phyloP scores from a whole-genome alignment of 2,797 vertebrate species.

The Scyliorhinus canicula region DNA sequence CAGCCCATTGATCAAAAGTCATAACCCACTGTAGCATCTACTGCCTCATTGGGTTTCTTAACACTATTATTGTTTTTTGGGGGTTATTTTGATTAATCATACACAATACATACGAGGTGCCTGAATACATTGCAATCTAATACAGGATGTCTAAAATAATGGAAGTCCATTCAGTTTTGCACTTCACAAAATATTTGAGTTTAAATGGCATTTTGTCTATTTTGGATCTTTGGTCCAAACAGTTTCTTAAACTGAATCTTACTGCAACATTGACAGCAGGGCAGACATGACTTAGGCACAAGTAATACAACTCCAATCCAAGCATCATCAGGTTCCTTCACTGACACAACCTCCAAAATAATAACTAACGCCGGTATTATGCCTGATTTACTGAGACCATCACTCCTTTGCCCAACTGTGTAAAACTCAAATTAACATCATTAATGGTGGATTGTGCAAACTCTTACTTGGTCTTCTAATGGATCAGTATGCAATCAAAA shows the following conservation, averaged over 20 bases:
- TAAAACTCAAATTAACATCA: neutral
- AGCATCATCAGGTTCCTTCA: neutral
- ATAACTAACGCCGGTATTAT: neutral
- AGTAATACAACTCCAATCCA: neutral
- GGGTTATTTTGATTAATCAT: neutral
- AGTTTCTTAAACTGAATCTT: neutral
- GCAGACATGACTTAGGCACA: neutral
- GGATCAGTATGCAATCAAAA: neutral
- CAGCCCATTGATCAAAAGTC: neutral
- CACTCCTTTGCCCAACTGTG: neutral
- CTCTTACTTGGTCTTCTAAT: neutral
- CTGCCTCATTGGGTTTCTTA: neutral
- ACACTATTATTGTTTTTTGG: neutral
- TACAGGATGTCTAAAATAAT: neutral
- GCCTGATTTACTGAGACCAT: neutral
- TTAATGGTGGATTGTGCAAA: neutral
- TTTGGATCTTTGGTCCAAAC: neutral
- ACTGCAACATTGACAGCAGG: neutral
- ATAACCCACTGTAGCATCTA: neutral
- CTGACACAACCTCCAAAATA: neutral
- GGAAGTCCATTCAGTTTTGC: neutral
- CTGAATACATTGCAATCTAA: neutral
- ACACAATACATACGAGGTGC: neutral
- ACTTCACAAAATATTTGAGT: neutral
- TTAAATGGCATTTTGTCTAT: neutral